phyloP scores from a whole-genome alignment of 2,113 vertebrate genomes.

The Gopherus flavomarginatus region DNA sequence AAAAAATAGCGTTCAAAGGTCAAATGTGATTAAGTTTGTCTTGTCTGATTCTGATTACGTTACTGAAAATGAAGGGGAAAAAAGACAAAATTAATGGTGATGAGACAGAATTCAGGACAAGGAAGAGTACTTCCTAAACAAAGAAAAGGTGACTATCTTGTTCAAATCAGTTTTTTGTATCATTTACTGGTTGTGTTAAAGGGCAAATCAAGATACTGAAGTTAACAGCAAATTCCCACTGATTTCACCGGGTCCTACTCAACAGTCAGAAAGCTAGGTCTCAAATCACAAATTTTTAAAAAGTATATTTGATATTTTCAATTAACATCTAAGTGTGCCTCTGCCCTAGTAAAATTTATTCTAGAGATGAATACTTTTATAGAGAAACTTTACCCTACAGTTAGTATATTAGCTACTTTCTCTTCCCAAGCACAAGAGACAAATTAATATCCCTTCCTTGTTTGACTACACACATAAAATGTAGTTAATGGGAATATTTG shows the following conservation, averaged over 20 bases:
- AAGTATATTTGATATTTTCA: background rate
- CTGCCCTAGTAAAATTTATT: background rate
- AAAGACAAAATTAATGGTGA: conserved; percentile 10
- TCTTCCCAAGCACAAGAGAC: conserved; percentile 49
- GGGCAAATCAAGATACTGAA: background rate
- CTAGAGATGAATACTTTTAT: conserved; percentile 47
- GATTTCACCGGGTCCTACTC: background rate
- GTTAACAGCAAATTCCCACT: background rate
- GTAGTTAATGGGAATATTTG: conserved; percentile 43
- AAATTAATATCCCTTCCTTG: conserved; percentile 49
- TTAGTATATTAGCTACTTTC: conserved; percentile 11
- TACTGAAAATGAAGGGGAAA: background rate
- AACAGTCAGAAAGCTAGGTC: background rate
- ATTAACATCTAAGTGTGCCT: background rate
- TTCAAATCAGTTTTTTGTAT: background rate
- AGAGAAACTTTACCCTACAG: background rate
- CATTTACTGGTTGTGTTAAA: background rate
- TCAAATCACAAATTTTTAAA: background rate
- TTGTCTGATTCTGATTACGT: background rate
- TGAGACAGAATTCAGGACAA: background rate
- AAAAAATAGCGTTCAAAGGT: background rate
- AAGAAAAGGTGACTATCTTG: background rate
- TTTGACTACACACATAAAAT: conserved; percentile 22
- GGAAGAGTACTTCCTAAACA: background rate
- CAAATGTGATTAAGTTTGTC: background rate